These are phyloP conservation scores for Chalcis sispes DNA, from an alignment of 2,888 invertebrate species.

Conservation along the genomic window DNA sequence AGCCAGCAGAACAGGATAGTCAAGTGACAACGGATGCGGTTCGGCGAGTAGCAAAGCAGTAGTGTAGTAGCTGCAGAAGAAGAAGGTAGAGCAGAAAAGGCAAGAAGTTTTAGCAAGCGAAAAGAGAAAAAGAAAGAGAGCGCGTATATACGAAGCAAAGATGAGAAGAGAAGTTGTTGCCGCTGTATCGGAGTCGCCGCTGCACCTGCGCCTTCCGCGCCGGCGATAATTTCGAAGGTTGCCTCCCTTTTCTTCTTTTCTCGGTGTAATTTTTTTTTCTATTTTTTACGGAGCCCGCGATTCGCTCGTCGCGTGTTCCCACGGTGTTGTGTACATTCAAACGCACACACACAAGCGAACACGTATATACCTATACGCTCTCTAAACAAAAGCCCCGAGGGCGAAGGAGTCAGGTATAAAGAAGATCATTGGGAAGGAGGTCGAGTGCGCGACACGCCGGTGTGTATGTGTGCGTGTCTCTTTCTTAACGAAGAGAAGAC, in stretches of 20 bases:
- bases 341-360: too few species aligned
- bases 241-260: neutral
- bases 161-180: neutral
- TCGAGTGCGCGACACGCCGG: neutral
- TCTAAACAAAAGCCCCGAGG: neutral
- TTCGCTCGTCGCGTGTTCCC: neutral
- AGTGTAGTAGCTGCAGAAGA: too few species aligned
- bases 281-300: too few species aligned
- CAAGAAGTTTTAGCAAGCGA: neutral
- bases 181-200: too few species aligned
- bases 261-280: neutral
- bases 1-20: conserved; percentile 23
- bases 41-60: neutral
- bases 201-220: conserved; percentile 21
- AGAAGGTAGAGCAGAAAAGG: too few species aligned
- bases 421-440: neutral
- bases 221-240: conserved; percentile 24
- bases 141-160: neutral
- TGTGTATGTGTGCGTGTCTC: too few species aligned
- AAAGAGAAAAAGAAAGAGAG: neutral
- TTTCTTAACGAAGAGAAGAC: too few species aligned
- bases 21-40: conserved; percentile 36
- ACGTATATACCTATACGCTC: neutral
- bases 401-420: neutral
- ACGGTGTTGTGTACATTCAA: too few species aligned